Base-by-base conservation (phyloP, 1,140 invertebrate genomes). In the Nasonia longicornis region DNA sequence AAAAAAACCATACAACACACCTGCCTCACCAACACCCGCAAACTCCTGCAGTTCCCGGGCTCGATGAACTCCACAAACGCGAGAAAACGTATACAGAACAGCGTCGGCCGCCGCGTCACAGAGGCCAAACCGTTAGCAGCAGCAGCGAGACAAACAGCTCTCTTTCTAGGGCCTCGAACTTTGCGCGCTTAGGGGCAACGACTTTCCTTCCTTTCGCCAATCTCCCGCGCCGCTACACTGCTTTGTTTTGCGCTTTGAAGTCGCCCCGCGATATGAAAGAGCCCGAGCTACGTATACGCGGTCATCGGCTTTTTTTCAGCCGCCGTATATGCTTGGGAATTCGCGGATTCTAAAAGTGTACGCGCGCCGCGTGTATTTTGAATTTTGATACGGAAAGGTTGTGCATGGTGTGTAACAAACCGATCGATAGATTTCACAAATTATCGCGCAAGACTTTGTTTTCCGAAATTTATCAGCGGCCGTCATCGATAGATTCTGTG, bases 151-250 rank as follows among this genome's bases (percentile, higher is more conserved):
- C 45, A 71, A 71, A 69, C 64, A 79, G 26, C 38, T 76, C 73
- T 76, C 72, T 76, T 70, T 76, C 31, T 81, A 81, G 80, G 80
- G 74, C 67, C 80, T 81, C 74, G 45, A 81, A 81, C 73, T 81
- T 77, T 81, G 72, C 80, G 42, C 64, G 26, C 52, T 31, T 26
- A 64, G 73, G 80, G 80, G 73, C 80, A 81, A 77, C 64, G 80
- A 77, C 80, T 81, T 52, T 66, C 63, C 63, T 67, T 74, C 79
- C 71, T 42, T 67, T 52, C 58, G 42, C 64, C 42, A 75, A 69
- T 52, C 64, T 70, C 79, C 0, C 73, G 11, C 73, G 11, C 45
- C 0, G 20, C 38, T 72, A 14, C 45, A 16, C 48, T 38, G 70
- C 71, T 80, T 80, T 74, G 35, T 63, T 73, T 72, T 35, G 52